A percentile compares a stretch with the other conserved stretches of the same genome.
Conservation (phyloP, 2,888 invertebrate genomes). For the Chrysolina americana region DNA sequence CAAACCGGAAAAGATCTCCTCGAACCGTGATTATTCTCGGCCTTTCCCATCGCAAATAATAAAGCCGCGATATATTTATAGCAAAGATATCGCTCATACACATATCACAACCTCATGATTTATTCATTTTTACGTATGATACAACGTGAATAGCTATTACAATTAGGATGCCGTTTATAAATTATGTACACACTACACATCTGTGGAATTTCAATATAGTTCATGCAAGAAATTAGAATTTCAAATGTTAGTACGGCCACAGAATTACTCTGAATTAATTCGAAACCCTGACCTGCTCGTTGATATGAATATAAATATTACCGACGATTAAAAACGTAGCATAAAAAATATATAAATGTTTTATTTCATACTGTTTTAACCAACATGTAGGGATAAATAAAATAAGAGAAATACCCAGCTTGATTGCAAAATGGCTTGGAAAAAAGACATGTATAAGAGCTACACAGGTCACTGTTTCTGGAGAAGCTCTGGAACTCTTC, state of each 20-base stretch:
- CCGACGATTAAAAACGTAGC: neutral
- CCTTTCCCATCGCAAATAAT: too few relatives aligned
- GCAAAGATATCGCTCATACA: neutral
- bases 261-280: neutral
- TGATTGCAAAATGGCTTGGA: too few relatives aligned
- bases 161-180: neutral
- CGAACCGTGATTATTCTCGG: too few relatives aligned
- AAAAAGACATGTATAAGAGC: too few relatives aligned
- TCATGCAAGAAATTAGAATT: constrained; percentile 2
- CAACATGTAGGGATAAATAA: too few relatives aligned
- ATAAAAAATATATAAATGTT: too few relatives aligned
- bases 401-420: too few relatives aligned
- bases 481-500: too few relatives aligned
- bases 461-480: too few relatives aligned
- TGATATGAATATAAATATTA: neutral
- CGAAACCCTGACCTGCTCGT: neutral
- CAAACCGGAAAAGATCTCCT: too few relatives aligned
- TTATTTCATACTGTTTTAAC: too few relatives aligned
- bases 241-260: neutral
- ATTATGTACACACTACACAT: neutral
- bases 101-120: neutral
- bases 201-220: neutral
- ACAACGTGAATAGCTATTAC: neutral
- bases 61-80: neutral
- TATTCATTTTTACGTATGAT: neutral